Evolutionary conservation across 2,888 invertebrate species (phyloP).

Genomic region (Tetragonisca angustula): DNA sequence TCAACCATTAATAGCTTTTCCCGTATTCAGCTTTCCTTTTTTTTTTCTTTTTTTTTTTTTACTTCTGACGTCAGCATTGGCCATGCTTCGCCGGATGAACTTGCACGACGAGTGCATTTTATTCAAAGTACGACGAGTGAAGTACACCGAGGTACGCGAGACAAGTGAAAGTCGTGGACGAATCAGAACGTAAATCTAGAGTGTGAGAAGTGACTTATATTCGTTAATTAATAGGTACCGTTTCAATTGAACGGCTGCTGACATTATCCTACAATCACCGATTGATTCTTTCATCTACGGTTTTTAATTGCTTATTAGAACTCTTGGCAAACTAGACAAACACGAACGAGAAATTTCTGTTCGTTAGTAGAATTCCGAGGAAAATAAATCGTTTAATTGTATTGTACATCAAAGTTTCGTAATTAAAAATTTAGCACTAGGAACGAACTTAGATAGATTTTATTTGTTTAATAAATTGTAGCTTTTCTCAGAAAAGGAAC

Average conservation of each 20-base stretch:
- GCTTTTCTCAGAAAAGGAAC: neutral
- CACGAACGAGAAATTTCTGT: neutral
- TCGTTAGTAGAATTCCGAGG: neutral
- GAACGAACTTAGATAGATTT: no score
- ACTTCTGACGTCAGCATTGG: constrained; percentile 55
- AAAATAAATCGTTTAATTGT: neutral
- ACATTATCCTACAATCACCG: neutral
- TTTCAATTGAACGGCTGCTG: neutral
- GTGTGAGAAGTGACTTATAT: neutral
- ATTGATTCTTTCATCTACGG: neutral
- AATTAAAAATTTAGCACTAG: neutral
- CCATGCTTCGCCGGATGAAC: constrained; percentile 13
- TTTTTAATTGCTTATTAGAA: neutral
- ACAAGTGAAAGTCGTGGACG: neutral
- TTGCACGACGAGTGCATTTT: neutral
- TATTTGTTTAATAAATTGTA: no score
- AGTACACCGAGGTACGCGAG: no score
- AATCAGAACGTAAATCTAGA: constrained; percentile 6
- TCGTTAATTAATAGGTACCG: neutral
- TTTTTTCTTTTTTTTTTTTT: constrained; percentile 33
- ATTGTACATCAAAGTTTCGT: neutral
- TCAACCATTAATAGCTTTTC: constrained; percentile 53
- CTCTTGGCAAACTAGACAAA: neutral
- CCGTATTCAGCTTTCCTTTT: constrained; percentile 22
- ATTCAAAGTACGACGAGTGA: neutral